These are phyloP conservation scores for Ctenopoma kingsleyae DNA, from an alignment of 2,797 vertebrate genomes.

Conservation along the genomic window DNA sequence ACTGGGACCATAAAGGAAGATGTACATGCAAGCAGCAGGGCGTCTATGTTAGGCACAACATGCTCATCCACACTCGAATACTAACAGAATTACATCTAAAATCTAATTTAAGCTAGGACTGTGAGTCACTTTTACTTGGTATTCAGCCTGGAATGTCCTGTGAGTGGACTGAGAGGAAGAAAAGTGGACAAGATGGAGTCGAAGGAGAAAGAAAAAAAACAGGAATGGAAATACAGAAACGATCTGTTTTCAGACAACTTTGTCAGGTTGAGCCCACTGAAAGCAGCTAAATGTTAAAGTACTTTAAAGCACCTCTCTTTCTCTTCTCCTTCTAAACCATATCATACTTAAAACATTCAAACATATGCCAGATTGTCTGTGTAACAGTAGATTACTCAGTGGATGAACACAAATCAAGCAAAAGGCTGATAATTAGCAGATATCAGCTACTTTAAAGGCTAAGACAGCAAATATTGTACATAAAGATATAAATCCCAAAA, in stretches of 20 bases:
- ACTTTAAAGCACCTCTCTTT: background rate
- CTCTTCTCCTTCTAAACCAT: background rate
- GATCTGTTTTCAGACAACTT: background rate
- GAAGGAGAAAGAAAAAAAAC: conserved; percentile 21
- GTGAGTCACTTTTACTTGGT: conserved; percentile 67
- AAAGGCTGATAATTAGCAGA: conserved; percentile 38
- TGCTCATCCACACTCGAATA: conserved; percentile 36
- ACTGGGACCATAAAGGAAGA: conserved; percentile 42
- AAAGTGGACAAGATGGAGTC: conserved; percentile 50
- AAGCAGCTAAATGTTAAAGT: conserved; percentile 48
- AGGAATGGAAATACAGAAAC: background rate
- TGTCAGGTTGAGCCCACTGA: background rate
- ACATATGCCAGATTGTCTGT: conserved; percentile 48
- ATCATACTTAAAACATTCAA: conserved; percentile 40
- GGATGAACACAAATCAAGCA: conserved; percentile 21
- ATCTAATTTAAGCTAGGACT: conserved; percentile 78
- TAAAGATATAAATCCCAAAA: conserved; percentile 4
- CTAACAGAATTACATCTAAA: conserved; percentile 76
- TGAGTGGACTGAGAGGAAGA: conserved; percentile 41
- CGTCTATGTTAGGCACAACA: conserved; percentile 35
- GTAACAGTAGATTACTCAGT: conserved; percentile 31
- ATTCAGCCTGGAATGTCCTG: conserved; percentile 74
- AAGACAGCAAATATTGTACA: conserved; percentile 2
- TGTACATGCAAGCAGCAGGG: conserved; percentile 26
- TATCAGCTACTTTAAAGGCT: conserved; percentile 15